Conservation (phyloP, 2,113 vertebrate genomes). For the Spea multiplicata region DNA sequence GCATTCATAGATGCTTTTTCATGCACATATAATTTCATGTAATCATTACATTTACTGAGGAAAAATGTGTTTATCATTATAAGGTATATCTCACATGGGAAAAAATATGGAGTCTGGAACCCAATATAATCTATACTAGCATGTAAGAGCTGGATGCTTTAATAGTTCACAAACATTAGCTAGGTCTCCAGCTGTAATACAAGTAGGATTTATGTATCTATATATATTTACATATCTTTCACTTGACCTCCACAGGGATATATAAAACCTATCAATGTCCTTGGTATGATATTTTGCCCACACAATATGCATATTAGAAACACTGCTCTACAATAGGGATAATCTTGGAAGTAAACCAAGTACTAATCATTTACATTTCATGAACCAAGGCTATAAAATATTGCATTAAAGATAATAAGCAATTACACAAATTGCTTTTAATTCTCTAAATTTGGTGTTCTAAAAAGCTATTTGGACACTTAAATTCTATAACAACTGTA, state of each 20-base stretch:
- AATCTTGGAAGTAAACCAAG: constrained; percentile 43
- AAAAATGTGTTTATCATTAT: no score
- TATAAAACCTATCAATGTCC: constrained; percentile 29
- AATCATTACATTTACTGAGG: no score
- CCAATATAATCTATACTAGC: no score
- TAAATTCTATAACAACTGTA: constrained; percentile 53
- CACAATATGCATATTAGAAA: constrained; percentile 17
- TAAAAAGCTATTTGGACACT: constrained; percentile 50
- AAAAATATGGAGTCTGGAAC: no score
- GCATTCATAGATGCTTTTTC: no score
- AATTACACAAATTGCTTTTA: constrained; percentile 44
- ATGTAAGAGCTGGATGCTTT: no score
- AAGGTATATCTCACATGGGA: no score
- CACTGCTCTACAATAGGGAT: constrained; percentile 15
- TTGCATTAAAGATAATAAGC: constrained; percentile 42
- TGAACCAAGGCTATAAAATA: constrained; percentile 49
- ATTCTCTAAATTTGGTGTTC: constrained; percentile 51
- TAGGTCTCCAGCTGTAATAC: no score
- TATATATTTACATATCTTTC: constrained; percentile 43
- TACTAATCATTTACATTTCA: constrained; percentile 46
- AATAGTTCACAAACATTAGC: no score
- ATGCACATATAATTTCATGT: no score
- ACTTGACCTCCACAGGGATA: constrained; percentile 40
- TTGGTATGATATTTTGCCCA: constrained; percentile 28
- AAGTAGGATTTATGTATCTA: no score